phyloP scores from a whole-genome alignment of 1,140 invertebrate species.

The Tribolium castaneum region DNA sequence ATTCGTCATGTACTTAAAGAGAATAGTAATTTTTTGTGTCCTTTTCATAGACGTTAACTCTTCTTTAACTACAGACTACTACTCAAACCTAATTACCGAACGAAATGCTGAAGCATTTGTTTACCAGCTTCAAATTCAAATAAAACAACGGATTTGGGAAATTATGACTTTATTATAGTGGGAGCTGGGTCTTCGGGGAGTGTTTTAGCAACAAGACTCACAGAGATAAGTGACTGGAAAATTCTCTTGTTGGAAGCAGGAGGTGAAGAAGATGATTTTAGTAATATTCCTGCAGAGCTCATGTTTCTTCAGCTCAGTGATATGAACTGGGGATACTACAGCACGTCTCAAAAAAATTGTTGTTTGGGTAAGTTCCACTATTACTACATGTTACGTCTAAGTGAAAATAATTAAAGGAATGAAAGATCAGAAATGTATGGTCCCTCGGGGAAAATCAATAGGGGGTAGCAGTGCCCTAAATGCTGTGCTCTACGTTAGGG shows the following conservation, averaged over 20 bases:
- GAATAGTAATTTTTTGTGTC: background rate
- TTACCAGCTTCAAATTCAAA: background rate
- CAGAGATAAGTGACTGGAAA: constrained; percentile 79
- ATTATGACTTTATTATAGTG: constrained; percentile 79
- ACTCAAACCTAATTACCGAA: background rate
- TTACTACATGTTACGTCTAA: background rate
- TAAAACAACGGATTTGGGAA: background rate
- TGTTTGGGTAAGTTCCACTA: background rate
- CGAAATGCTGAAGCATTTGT: background rate
- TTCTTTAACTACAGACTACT: background rate
- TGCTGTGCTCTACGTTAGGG: constrained; percentile 82
- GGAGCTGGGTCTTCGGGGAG: constrained; percentile 91
- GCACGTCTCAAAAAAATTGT: background rate
- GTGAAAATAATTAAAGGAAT: constrained; percentile 63
- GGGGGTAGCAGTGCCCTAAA: constrained; percentile 82
- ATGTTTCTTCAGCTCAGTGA: background rate
- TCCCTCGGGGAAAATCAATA: constrained; percentile 77
- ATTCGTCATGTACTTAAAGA: background rate
- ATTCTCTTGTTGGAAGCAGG: constrained; percentile 85
- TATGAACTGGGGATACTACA: constrained; percentile 24
- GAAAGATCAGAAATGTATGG: constrained; percentile 73
- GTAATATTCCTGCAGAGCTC: constrained; percentile 72
- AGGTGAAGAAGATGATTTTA: constrained; percentile 81
- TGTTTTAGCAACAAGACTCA: constrained; percentile 86
- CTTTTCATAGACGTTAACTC: background rate